Percentiles rank a stretch among this genome's conserved stretches.
These are phyloP conservation scores for Antheraea assamensis DNA, from an alignment of 2,888 invertebrate species.

Conservation along the genomic window DNA sequence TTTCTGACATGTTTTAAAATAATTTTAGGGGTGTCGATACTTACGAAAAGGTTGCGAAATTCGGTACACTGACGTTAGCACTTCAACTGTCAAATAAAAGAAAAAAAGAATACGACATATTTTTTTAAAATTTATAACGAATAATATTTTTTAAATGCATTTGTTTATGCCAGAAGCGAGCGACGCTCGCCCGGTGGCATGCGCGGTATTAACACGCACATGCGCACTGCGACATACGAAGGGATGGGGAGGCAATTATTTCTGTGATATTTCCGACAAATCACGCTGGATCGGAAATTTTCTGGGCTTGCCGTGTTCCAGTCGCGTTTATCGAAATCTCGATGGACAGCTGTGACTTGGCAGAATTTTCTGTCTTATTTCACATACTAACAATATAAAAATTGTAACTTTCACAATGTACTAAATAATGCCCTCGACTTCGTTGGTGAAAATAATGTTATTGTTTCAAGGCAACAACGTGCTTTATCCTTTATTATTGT, in stretches of 20 bases:
- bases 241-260: conserved; percentile 60
- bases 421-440: too few species aligned
- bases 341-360: conserved; percentile 40
- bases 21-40: conserved; percentile 23
- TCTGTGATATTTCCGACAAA: conserved; percentile 67
- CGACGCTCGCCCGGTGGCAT: conserved; percentile 50
- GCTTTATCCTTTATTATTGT: too few species aligned
- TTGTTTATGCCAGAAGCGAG: conserved; percentile 59
- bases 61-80: conserved; percentile 8
- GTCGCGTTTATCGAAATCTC: conserved; percentile 39
- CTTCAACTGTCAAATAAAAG: conserved; percentile 10
- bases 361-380: not conserved
- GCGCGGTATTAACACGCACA: conserved; percentile 50
- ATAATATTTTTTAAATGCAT: conserved; percentile 40
- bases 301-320: conserved; percentile 60
- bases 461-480: too few species aligned
- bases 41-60: conserved; percentile 22
- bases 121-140: conserved; percentile 22
- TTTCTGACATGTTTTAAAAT: conserved; percentile 21
- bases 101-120: not conserved
- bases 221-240: conserved; percentile 20
- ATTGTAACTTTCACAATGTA: not conserved
- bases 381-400: not conserved
- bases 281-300: conserved; percentile 58
- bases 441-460: too few species aligned